Conservation (phyloP, 2,888 invertebrate genomes). For the Diploptera punctata region DNA sequence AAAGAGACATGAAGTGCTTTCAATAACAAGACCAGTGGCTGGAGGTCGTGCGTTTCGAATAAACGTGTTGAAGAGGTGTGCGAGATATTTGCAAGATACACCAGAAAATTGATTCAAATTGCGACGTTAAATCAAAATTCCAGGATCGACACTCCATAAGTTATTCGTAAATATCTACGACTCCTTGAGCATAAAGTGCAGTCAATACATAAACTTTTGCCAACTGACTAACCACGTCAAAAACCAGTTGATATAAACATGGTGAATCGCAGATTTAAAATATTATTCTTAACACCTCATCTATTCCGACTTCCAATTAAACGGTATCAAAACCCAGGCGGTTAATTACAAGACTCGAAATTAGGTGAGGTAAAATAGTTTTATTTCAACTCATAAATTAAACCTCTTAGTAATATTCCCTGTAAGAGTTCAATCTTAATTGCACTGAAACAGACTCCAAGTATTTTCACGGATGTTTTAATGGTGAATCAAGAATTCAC, state of each 20-base stretch:
- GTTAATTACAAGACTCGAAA: too few relatives aligned
- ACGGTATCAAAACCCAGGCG: too few relatives aligned
- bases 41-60: neutral
- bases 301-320: too few relatives aligned
- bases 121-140: neutral
- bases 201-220: neutral
- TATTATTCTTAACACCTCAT: too few relatives aligned
- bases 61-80: neutral
- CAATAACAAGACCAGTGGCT: neutral
- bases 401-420: too few relatives aligned
- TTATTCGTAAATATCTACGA: neutral
- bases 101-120: neutral
- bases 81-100: neutral
- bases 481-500: neutral
- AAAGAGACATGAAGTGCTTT: neutral
- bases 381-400: too few relatives aligned
- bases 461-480: neutral
- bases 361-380: too few relatives aligned
- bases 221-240: neutral
- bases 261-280: too few relatives aligned
- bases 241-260: too few relatives aligned
- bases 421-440: too few relatives aligned
- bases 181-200: neutral
- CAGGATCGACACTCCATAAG: too few relatives aligned
- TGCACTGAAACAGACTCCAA: neutral